Evolutionary conservation across 2,797 vertebrate species (phyloP), one percentile per base, ranked within the genome.

Genomic region (Helarctos malayanus): DNA sequence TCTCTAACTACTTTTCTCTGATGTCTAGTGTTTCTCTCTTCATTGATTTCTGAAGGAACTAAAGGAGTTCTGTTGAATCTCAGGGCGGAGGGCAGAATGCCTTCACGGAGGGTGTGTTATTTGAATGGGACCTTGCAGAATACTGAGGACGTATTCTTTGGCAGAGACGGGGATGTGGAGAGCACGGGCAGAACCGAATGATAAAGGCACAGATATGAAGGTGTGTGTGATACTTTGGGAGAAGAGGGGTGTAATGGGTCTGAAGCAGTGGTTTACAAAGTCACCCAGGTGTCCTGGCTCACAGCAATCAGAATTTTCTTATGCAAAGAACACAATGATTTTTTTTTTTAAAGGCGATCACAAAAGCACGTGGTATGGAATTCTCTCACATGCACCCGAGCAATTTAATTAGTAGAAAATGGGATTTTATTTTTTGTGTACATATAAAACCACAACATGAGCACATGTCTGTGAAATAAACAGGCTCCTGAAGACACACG

Each of bases 381-480:
- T 94, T 89, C 65, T 86, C 82, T 69, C 41, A 27, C 47, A 41
- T 45, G 23, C 86, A 86, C 29, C 73, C 81, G 65, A 59, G 75
- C 45, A 82, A 57, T 65, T 86, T 92, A 93, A 93, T 96, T 88
- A 88, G 78, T 41, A 82, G 52, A 89, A 95, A 90, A 69, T 52
- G 54, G 49, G 59, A 45, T 79, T 79, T 91, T 92, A 71, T 85
- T 96, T 94, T 73, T 63, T 45, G 35, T 81, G 65, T 94, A 47
- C 32, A 41, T 82, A 49, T 93, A 82, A 93, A 93, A 59, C 89
- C 27, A 23, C 57, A 86, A 69, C 71, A 6, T 5, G 80, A 90
- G 86, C 91, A 86, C 27, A 5, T 54, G 83, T 88, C 93, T 85
- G 73, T 97, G 97, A 96, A 92, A 89, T 84, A 76, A 92, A 98